Evolutionary conservation across 2,888 invertebrate species (phyloP).

Genomic region (Physocephala rufipes): DNA sequence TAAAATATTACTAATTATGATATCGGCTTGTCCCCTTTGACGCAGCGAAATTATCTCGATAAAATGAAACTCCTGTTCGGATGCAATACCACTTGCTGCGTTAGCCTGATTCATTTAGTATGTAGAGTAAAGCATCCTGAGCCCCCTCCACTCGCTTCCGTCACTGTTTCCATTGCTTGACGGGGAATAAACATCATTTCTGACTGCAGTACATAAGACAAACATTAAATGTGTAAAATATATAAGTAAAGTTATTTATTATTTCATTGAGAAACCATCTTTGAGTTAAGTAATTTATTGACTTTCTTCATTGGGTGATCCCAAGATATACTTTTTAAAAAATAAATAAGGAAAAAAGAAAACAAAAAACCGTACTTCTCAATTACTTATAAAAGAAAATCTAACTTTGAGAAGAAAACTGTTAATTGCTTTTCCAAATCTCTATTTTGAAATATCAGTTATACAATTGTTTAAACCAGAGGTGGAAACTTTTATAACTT

Average conservation of each 20-base stretch:
- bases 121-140: neutral
- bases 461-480: too few relatives aligned
- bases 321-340: too few relatives aligned
- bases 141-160: neutral
- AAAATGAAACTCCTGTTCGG: constrained; percentile 16
- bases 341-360: too few relatives aligned
- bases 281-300: neutral
- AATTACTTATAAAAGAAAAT: too few relatives aligned
- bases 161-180: neutral
- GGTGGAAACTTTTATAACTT: constrained; percentile 4
- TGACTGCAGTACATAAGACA: neutral
- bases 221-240: constrained; percentile 34
- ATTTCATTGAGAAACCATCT: neutral
- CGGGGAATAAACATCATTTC: constrained; percentile 30
- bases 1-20: constrained; percentile 44
- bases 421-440: too few relatives aligned
- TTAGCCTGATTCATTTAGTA: neutral
- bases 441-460: too few relatives aligned
- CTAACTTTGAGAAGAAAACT: too few relatives aligned
- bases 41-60: constrained; percentile 18
- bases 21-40: constrained; percentile 32
- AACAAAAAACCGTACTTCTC: too few relatives aligned
- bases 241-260: constrained; percentile 35
- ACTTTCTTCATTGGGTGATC: constrained; percentile 2
- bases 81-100: neutral